phyloP scores from a whole-genome alignment of 64 coral and sea anemone genomes.

The Platygyra sinensis region DNA sequence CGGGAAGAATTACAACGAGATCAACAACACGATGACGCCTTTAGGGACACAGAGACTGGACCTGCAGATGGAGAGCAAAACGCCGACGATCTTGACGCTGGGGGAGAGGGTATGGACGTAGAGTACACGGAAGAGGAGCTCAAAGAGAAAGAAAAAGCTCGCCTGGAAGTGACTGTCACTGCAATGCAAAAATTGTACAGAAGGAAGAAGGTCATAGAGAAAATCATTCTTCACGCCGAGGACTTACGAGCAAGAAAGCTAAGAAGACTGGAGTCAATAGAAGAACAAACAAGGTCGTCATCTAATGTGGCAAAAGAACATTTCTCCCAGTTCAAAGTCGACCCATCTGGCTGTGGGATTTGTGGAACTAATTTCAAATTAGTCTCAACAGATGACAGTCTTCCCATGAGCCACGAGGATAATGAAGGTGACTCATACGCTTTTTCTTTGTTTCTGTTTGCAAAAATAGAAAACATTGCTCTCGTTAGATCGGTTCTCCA shows the following conservation, averaged over 20 bases:
- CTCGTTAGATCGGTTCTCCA: background rate
- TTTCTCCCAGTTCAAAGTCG: slow-evolving; percentile 53
- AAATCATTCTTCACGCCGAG: background rate
- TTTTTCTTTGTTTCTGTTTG: background rate
- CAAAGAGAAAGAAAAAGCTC: slow-evolving; percentile 41
- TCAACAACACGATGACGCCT: background rate
- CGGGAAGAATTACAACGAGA: background rate
- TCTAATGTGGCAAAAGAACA: background rate
- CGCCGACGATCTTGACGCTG: background rate
- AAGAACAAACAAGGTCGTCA: background rate
- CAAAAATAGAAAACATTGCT: too few species aligned
- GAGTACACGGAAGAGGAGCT: slow-evolving; percentile 6
- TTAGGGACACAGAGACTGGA: background rate
- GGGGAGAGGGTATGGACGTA: slow-evolving; percentile 14
- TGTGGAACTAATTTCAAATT: slow-evolving; percentile 46
- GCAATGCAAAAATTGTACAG: slow-evolving; percentile 44
- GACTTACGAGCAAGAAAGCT: background rate
- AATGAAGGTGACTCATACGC: background rate
- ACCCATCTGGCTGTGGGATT: slow-evolving; percentile 47
- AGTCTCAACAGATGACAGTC: background rate
- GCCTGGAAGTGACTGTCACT: slow-evolving; percentile 1
- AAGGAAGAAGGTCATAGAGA: background rate
- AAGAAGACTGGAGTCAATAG: background rate
- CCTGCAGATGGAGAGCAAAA: background rate
- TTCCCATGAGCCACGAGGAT: background rate